phyloP scores from a whole-genome alignment of 2,888 invertebrate species.

The Listrodromus nycthemerus region DNA sequence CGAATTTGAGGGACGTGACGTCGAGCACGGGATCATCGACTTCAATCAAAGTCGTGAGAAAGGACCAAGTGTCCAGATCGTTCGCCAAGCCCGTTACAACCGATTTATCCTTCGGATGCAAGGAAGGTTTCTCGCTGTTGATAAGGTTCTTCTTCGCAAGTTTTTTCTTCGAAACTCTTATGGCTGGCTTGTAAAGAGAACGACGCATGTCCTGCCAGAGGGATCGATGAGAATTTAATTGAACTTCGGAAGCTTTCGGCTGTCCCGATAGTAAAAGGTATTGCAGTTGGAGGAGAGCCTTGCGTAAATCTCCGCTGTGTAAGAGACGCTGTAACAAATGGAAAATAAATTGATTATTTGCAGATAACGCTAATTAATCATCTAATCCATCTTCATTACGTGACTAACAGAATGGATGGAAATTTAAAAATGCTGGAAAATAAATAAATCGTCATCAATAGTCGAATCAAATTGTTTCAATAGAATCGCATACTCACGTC shows the following conservation, averaged over 20 bases:
- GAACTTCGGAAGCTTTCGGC: conserved; percentile 59
- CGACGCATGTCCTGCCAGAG: conserved; percentile 77
- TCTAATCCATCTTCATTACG: too few species aligned
- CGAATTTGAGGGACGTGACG: conserved; percentile 74
- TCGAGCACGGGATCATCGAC: conserved; percentile 79
- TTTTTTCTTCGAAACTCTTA: conserved; percentile 73
- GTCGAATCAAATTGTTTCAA: not conserved
- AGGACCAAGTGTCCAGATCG: conserved; percentile 76
- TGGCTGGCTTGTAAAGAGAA: conserved; percentile 77
- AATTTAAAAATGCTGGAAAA: not conserved
- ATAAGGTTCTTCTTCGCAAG: conserved; percentile 62
- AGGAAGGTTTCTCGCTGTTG: conserved; percentile 16
- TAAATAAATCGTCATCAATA: not conserved
- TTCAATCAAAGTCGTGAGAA: conserved; percentile 76
- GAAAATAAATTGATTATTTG: not conserved
- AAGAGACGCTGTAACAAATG: conserved; percentile 75
- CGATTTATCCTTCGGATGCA: conserved; percentile 34
- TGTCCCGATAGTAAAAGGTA: conserved; percentile 87
- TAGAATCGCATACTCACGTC: conserved; percentile 72
- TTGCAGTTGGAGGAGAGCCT: conserved; percentile 90
- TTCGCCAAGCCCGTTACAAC: conserved; percentile 72
- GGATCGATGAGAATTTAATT: conserved; percentile 67
- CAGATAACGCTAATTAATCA: too few species aligned
- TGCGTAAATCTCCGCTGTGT: conserved; percentile 89
- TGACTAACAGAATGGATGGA: too few species aligned